phyloP scores from a whole-genome alignment of 2,113 vertebrate species.

The Epinephelus cyanopodus region DNA sequence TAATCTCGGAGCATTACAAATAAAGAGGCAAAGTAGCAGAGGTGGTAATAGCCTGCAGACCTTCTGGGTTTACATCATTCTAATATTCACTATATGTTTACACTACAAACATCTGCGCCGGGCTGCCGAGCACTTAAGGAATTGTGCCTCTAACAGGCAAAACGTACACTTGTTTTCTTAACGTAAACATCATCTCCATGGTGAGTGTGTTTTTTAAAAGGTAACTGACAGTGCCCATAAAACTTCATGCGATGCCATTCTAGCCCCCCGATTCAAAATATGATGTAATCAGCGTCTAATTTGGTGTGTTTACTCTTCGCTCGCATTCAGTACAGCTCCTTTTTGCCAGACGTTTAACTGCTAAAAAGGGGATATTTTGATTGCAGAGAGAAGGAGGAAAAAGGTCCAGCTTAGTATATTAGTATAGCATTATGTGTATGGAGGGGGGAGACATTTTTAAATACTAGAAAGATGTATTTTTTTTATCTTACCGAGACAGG shows the following conservation, averaged over 20 bases:
- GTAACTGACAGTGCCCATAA: conserved; percentile 74
- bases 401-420: conserved; percentile 46
- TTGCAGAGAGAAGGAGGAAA: conserved; percentile 46
- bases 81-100: conserved; percentile 71
- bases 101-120: conserved; percentile 66
- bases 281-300: conserved; percentile 77
- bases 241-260: conserved; percentile 61
- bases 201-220: conserved; percentile 63
- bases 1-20: conserved; percentile 40
- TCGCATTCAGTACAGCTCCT: conserved; percentile 26
- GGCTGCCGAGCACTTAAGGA: conserved; percentile 69
- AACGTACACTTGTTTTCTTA: conserved; percentile 70
- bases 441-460: conserved; percentile 21
- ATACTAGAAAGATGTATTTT: conserved; percentile 19
- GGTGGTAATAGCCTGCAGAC: conserved; percentile 64
- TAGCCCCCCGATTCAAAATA: conserved; percentile 54
- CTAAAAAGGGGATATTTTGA: conserved; percentile 50
- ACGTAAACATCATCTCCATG: conserved; percentile 74
- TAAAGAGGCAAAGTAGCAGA: conserved; percentile 32
- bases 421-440: background rate
- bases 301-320: conserved; percentile 77
- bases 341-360: conserved; percentile 58
- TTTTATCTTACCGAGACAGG: conserved; percentile 15
- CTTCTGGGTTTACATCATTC: conserved; percentile 57
- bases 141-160: conserved; percentile 61